Base-by-base conservation (phyloP, 1,140 invertebrate genomes). In the Idris sp. region DNA sequence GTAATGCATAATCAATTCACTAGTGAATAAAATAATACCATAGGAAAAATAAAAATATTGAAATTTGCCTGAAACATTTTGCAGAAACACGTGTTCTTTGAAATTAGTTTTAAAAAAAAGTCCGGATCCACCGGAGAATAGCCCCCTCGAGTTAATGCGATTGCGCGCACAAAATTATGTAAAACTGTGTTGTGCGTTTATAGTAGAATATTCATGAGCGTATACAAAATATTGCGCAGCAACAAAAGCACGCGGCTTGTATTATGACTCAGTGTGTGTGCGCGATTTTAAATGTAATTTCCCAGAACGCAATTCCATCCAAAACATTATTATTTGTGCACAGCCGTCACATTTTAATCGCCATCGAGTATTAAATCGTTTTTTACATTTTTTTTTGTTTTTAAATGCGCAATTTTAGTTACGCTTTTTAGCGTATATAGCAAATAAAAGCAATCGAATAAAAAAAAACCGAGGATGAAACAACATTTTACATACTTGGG, bases 121-220 rank as follows among this genome's bases (percentile, higher is more conserved):
- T n/a, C 36, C 25, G 16, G 25, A 54, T 35, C 25, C 4, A 7
- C 22, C n/a, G n/a, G 19, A 1, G 14, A 25, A 19, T 26, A 10
- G 2, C n/a, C 35, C 13, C n/a, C n/a, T n/a, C n/a, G n/a, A 5
- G 19, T 30, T 54, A 54, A 54, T 41, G 41, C 14, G 36, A 41
- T 54, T 35, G 49, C 36, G 22, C 35, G 15, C 25, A 30, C 22
- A 30, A 54, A 54, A 54, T 54, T 54, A 54, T 54, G 49, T 40
- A 54, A 54, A 54, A 54, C 25, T 28, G 25, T 41, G 36, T n/a
- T n/a, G n/a, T 54, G 30, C 14, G 49, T 54, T 54, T 54, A 40
- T 30, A 8, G 6, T n/a, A 4, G 36, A 54, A 54, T 54, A 54
- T 54, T 54, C 49, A 54, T 54, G 36, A 54, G 25, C 48, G 48